Evolutionary conservation across 2,888 invertebrate genomes (phyloP).

Genomic region (Stenurella melanura): DNA sequence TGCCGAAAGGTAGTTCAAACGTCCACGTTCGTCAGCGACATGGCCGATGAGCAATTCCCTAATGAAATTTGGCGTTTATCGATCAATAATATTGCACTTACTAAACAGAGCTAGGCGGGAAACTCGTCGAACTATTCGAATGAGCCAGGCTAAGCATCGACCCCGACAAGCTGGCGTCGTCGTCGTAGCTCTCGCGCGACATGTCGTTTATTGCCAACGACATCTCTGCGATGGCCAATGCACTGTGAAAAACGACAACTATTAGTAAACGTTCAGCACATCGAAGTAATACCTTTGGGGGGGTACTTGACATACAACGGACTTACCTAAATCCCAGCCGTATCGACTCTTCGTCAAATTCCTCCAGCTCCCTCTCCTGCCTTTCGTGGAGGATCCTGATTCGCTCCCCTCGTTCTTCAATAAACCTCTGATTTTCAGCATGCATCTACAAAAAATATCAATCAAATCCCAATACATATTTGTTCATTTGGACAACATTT

Average conservation of each 20-base stretch:
- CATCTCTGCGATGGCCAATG: slow-evolving; percentile 93
- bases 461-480: neutral
- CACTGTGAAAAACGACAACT: slow-evolving; percentile 76
- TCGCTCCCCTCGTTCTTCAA: slow-evolving; percentile 92
- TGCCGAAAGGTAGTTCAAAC: slow-evolving; percentile 16
- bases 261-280: slow-evolving; percentile 22
- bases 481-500: too few relatives aligned
- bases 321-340: slow-evolving; percentile 93
- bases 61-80: slow-evolving; percentile 48
- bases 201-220: slow-evolving; percentile 92
- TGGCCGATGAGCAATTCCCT: neutral
- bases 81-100: slow-evolving; percentile 53
- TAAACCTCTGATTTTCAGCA: slow-evolving; percentile 92
- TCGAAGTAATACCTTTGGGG: too few relatives aligned
- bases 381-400: slow-evolving; percentile 91
- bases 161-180: slow-evolving; percentile 93
- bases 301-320: too few relatives aligned
- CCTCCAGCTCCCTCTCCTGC: slow-evolving; percentile 92
- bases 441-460: slow-evolving; percentile 82
- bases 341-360: slow-evolving; percentile 96
- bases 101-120: slow-evolving; percentile 79
- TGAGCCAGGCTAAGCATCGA: slow-evolving; percentile 96
- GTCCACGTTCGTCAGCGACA: neutral
- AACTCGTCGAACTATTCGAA: slow-evolving; percentile 95
- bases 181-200: slow-evolving; percentile 92